phyloP scores from a whole-genome alignment of 2,797 vertebrate species.

The Setipinna tenuifilis region DNA sequence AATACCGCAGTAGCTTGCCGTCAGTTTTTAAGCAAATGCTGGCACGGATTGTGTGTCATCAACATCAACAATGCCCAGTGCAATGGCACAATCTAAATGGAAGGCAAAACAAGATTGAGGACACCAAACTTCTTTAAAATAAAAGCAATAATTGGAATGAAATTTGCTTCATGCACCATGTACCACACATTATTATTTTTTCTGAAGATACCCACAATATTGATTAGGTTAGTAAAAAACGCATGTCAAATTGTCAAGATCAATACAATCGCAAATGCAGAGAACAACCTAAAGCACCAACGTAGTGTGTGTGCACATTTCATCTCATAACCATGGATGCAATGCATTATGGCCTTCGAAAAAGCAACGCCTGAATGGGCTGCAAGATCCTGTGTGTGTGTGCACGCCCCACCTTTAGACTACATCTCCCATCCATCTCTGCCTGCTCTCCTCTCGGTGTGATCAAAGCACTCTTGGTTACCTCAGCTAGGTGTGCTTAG shows the following conservation, averaged over 20 bases:
- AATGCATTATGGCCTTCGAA: background rate
- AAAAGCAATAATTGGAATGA: background rate
- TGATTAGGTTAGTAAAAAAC: constrained; percentile 20
- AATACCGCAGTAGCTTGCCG: background rate
- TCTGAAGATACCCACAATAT: background rate
- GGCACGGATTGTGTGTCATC: background rate
- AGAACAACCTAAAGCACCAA: background rate
- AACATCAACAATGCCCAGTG: background rate
- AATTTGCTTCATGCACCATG: background rate
- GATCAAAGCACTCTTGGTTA: background rate
- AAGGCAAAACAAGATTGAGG: background rate
- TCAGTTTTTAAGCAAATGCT: background rate
- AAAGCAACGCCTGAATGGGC: background rate
- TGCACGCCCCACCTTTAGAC: background rate
- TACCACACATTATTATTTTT: background rate
- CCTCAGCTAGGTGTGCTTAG: background rate
- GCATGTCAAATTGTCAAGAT: background rate
- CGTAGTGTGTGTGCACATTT: background rate
- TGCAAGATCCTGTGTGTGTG: background rate
- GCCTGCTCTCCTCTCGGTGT: background rate
- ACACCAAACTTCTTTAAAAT: background rate
- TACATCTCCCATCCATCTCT: background rate
- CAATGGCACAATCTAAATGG: background rate
- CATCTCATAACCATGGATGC: constrained; percentile 13
- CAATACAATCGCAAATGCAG: background rate